Evolutionary conservation across 2,797 vertebrate species (phyloP).

Genomic region (Poeciliopsis gracilis): DNA sequence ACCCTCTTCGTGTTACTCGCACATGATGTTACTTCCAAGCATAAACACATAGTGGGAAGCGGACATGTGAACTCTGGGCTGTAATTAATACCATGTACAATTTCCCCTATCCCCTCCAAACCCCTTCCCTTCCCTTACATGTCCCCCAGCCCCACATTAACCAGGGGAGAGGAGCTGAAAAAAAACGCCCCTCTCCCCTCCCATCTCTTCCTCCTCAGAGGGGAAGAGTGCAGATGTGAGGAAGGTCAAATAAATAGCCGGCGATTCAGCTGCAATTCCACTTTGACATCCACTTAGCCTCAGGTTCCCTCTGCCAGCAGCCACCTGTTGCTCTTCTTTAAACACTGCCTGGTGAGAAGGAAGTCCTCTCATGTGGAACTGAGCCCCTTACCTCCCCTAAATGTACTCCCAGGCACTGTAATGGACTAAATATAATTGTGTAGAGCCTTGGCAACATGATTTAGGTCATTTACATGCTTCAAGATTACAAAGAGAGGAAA

Average conservation of each 20-base stretch:
- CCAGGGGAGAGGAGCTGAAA: slow-evolving; percentile 50
- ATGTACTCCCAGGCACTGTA: slow-evolving; percentile 61
- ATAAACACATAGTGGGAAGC: slow-evolving; percentile 68
- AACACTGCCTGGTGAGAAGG: slow-evolving; percentile 75
- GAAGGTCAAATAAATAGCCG: slow-evolving; percentile 79
- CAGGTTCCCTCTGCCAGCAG: slow-evolving; percentile 75
- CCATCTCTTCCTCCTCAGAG: slow-evolving; percentile 55
- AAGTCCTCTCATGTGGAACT: slow-evolving; percentile 80
- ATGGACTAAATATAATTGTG: slow-evolving; percentile 74
- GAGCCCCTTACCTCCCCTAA: slow-evolving; percentile 44
- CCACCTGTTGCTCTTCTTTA: slow-evolving; percentile 81
- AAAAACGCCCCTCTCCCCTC: slow-evolving; percentile 57
- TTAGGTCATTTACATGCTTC: slow-evolving; percentile 53
- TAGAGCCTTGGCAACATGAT: slow-evolving; percentile 55
- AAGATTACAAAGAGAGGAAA: slow-evolving; percentile 43
- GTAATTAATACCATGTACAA: slow-evolving; percentile 78
- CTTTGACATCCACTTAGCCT: slow-evolving; percentile 79
- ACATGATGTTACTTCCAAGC: slow-evolving; percentile 70
- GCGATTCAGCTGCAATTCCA: slow-evolving; percentile 76
- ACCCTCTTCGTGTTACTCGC: slow-evolving; percentile 52
- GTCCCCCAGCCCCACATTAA: slow-evolving; percentile 52
- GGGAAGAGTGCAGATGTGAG: slow-evolving; percentile 78
- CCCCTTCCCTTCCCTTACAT: slow-evolving; percentile 3
- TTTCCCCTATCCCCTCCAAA: slow-evolving; percentile 29
- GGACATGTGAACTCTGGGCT: slow-evolving; percentile 62